A percentile compares a stretch with the other conserved stretches of the same genome.
Conservation (phyloP, 2,888 invertebrate genomes). For the Oligia strigilis region DNA sequence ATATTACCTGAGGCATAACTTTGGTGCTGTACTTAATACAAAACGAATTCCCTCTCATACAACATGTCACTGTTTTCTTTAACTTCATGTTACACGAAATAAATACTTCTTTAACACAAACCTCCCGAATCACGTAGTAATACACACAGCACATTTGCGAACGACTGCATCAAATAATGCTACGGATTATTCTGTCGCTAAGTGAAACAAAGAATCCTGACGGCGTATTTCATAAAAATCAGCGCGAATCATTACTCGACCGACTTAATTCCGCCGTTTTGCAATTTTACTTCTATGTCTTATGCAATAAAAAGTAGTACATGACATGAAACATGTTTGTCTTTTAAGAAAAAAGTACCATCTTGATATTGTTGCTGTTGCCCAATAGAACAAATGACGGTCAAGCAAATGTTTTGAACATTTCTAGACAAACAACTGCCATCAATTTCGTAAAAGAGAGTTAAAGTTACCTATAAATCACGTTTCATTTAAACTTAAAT, state of each 20-base stretch:
- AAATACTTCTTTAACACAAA: conserved; percentile 56
- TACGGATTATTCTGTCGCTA: conserved; percentile 78
- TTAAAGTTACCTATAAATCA: neutral
- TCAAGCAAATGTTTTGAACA: conserved; percentile 11
- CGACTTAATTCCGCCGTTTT: conserved; percentile 80
- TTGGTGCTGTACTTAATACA: conserved; percentile 78
- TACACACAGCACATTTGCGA: conserved; percentile 74
- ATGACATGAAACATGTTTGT: conserved; percentile 65
- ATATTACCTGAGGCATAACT: conserved; percentile 70
- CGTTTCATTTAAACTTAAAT: neutral
- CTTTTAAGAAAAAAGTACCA: conserved; percentile 58
- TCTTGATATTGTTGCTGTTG: conserved; percentile 52
- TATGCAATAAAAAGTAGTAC: conserved; percentile 83
- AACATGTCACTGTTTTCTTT: conserved; percentile 85
- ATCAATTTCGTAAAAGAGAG: neutral
- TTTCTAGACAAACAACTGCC: conserved; percentile 2
- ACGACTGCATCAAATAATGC: conserved; percentile 79
- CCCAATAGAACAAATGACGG: conserved; percentile 35
- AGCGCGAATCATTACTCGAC: conserved; percentile 83
- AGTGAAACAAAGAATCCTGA: conserved; percentile 79
- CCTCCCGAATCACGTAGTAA: conserved; percentile 69
- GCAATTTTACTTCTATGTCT: conserved; percentile 75
- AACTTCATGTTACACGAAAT: conserved; percentile 83
- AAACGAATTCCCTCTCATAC: conserved; percentile 83
- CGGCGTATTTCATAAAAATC: conserved; percentile 78